Evolutionary conservation across 2,888 invertebrate genomes (phyloP).

Genomic region (Galerucella nymphaeae): DNA sequence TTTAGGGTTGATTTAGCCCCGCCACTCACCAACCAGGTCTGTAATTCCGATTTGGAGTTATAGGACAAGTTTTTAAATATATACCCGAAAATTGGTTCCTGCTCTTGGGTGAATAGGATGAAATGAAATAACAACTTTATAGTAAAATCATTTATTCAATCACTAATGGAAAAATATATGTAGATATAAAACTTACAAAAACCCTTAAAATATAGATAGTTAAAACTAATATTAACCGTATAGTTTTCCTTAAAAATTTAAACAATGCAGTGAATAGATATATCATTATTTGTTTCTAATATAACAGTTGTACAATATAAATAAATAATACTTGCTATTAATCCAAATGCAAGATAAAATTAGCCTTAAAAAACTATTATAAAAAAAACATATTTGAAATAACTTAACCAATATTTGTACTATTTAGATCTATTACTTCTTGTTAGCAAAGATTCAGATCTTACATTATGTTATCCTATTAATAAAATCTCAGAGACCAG

Average conservation of each 20-base stretch:
- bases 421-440: not conserved
- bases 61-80: too few species aligned
- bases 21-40: too few species aligned
- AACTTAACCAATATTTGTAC: constrained; percentile 4
- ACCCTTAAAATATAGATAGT: not conserved
- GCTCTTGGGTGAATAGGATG: not conserved
- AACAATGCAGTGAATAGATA: not conserved
- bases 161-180: not conserved
- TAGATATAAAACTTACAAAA: constrained; percentile 6
- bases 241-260: not conserved
- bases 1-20: too few species aligned
- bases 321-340: constrained; percentile 8
- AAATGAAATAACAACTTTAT: not conserved
- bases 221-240: not conserved
- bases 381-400: not conserved
- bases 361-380: not conserved
- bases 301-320: constrained; percentile 2
- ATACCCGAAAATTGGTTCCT: too few species aligned
- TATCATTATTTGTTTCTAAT: not conserved
- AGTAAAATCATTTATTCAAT: not conserved
- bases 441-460: not conserved
- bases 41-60: too few species aligned
- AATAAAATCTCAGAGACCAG: too few species aligned
- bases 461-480: not conserved
- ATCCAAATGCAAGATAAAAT: not conserved